Conservation (phyloP, 2,888 invertebrate species). For the Drosophila ochracea region DNA sequence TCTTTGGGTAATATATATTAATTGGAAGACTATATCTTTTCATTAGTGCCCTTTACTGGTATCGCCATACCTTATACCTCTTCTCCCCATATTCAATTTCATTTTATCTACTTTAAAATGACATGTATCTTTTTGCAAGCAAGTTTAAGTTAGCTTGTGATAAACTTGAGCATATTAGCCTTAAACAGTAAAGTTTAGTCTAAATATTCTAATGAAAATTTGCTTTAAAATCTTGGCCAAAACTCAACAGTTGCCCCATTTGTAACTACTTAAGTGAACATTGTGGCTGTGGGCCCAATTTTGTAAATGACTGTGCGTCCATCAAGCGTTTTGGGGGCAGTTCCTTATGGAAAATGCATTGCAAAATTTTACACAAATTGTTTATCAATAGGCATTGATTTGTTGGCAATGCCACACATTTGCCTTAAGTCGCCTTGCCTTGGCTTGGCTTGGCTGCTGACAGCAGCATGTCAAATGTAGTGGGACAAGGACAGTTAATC, state of each 20-base stretch:
- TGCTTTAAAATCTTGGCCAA: not conserved
- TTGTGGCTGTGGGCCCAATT: not conserved
- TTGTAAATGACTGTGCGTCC: not conserved
- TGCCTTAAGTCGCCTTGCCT: constrained; percentile 3
- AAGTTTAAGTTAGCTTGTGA: not conserved
- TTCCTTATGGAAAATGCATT: constrained; percentile 34
- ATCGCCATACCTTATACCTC: too few species aligned
- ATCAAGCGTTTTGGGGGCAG: not conserved
- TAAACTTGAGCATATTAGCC: not conserved
- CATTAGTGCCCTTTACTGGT: too few species aligned
- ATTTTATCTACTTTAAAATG: not conserved
- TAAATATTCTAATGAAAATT: not conserved
- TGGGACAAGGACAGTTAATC: constrained; percentile 53
- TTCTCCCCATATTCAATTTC: not conserved
- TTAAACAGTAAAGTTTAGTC: not conserved
- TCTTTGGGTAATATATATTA: too few species aligned
- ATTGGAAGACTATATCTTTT: too few species aligned
- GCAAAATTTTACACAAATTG: constrained; percentile 48
- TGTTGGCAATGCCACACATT: constrained; percentile 29
- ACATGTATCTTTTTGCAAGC: not conserved
- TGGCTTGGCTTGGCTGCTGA: constrained; percentile 43
- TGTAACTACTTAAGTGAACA: not conserved
- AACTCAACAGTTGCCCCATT: not conserved
- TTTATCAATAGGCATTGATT: constrained; percentile 56
- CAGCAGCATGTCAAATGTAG: constrained; percentile 60